These are phyloP conservation scores for Phalanger gymnotis DNA, from an alignment of 2,797 vertebrate genomes.

Conservation along the genomic window DNA sequence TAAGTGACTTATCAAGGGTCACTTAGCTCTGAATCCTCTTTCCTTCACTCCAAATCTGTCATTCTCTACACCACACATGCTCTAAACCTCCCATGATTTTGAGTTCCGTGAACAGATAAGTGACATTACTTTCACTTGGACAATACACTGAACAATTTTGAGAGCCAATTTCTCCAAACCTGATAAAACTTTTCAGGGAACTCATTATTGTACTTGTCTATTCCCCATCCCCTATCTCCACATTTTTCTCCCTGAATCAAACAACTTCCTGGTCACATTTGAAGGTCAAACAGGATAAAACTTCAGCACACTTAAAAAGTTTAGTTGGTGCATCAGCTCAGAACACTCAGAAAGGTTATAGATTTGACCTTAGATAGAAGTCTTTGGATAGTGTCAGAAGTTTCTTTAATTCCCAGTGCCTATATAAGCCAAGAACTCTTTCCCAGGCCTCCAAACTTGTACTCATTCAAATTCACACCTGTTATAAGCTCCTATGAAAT, in stretches of 20 bases:
- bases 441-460: not conserved
- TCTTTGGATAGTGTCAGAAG: slow-evolving; percentile 13
- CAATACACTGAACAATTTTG: not conserved
- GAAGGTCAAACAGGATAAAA: not conserved
- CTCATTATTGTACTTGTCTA: not conserved
- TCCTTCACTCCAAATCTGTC: not conserved
- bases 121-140: not conserved
- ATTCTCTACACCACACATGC: not conserved
- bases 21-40: not conserved
- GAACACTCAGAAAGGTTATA: not conserved
- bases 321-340: not conserved
- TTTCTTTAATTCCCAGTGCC: not conserved
- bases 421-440: not conserved
- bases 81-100: not conserved
- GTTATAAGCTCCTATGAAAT: not conserved
- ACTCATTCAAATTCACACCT: not conserved
- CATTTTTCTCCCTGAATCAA: not conserved
- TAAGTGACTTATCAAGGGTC: not conserved
- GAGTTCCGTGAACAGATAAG: not conserved
- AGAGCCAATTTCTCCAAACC: not conserved
- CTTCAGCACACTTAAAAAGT: not conserved
- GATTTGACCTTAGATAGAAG: not conserved
- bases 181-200: not conserved
- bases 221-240: not conserved
- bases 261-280: not conserved